These are phyloP conservation scores for Bovichtus variegatus DNA, from an alignment of 2,797 vertebrate species.

Conservation along the genomic window DNA sequence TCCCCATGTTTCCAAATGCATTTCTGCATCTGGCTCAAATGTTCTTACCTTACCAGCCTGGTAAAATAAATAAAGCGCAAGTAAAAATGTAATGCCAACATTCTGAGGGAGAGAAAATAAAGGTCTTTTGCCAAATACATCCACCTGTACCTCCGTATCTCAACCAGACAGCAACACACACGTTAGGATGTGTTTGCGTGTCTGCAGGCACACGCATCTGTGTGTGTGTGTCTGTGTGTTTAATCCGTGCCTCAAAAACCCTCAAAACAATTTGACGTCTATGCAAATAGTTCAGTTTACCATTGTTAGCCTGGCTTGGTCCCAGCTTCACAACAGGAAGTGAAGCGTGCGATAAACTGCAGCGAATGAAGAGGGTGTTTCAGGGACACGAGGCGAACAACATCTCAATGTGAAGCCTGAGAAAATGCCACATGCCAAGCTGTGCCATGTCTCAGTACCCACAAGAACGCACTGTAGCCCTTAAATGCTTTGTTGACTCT, in stretches of 20 bases:
- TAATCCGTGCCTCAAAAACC: conserved; percentile 2
- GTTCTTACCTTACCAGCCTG: background rate
- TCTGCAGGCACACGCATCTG: background rate
- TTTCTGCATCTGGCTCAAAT: background rate
- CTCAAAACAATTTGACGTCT: conserved; percentile 25
- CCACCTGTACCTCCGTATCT: background rate
- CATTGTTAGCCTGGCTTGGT: conserved; percentile 8
- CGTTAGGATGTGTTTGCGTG: conserved; percentile 6
- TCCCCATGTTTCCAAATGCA: background rate
- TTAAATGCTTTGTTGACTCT: conserved; percentile 58
- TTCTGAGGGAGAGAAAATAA: background rate
- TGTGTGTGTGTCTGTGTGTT: background rate
- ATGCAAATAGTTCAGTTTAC: conserved; percentile 32
- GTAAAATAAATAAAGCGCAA: conserved; percentile 2
- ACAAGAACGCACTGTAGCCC: conserved; percentile 20
- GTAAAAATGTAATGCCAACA: conserved; percentile 6
- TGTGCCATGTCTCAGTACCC: conserved; percentile 42
- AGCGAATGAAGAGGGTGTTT: conserved; percentile 44
- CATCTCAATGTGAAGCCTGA: conserved; percentile 37
- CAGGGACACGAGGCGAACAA: conserved; percentile 40
- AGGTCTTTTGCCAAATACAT: conserved; percentile 2
- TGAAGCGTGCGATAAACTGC: conserved; percentile 19
- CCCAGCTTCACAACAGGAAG: conserved; percentile 36
- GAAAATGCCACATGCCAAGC: conserved; percentile 58
- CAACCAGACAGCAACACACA: background rate